Evolutionary conservation across 1,140 invertebrate genomes (phyloP).

Genomic region (Drosophila elegans): DNA sequence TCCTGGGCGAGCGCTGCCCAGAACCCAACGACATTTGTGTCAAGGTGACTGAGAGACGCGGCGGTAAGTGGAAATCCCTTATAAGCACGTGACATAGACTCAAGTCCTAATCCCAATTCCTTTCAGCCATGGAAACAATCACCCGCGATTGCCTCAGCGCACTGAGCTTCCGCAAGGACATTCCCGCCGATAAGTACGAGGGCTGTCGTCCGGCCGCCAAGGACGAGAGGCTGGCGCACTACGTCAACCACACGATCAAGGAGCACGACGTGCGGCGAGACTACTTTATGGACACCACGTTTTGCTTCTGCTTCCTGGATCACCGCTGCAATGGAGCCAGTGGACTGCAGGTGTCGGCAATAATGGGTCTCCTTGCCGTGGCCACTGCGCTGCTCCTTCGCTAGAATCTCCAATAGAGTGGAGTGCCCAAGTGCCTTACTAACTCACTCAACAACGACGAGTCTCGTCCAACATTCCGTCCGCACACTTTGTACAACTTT

Average conservation of each 20-base stretch:
- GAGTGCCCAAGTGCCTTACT: slow-evolving; percentile 59
- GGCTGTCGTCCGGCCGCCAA: slow-evolving; percentile 93
- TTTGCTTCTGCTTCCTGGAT: slow-evolving; percentile 96
- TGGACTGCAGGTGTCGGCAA: slow-evolving; percentile 13
- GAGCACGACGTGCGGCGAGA: slow-evolving; percentile 94
- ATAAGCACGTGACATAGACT: background rate
- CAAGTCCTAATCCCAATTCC: background rate
- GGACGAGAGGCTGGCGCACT: slow-evolving; percentile 92
- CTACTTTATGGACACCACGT: slow-evolving; percentile 93
- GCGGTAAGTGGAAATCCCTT: slow-evolving; percentile 87
- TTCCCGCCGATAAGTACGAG: slow-evolving; percentile 96
- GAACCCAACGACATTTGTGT: slow-evolving; percentile 95
- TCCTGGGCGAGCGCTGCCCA: slow-evolving; percentile 90
- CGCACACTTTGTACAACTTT: slow-evolving; percentile 48
- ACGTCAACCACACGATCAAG: slow-evolving; percentile 94
- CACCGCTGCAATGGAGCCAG: slow-evolving; percentile 91
- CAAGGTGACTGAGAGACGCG: slow-evolving; percentile 94
- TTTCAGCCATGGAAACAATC: slow-evolving; percentile 91
- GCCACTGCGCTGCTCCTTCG: slow-evolving; percentile 21
- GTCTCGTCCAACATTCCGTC: slow-evolving; percentile 66
- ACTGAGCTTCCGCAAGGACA: slow-evolving; percentile 91
- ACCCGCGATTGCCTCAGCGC: slow-evolving; percentile 94
- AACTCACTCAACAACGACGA: slow-evolving; percentile 47
- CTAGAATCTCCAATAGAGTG: background rate
- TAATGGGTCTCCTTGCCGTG: slow-evolving; percentile 17